A percentile compares a stretch with the other conserved stretches of the same genome.
phyloP scores from a whole-genome alignment of 2,113 vertebrate species.

The Eira barbara region DNA sequence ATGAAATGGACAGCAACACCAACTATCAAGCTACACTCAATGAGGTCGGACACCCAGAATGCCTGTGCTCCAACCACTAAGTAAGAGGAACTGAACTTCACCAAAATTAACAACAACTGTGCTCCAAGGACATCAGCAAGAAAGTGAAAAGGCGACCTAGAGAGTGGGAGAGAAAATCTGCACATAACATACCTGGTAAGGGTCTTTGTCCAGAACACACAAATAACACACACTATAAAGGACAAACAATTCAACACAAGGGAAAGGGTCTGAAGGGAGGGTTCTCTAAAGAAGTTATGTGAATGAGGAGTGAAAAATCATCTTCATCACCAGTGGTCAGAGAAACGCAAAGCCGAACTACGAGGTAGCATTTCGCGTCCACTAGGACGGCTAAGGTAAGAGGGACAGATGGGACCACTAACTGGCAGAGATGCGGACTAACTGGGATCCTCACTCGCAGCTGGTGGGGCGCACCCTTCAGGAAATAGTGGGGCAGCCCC shows the following conservation, averaged over 20 bases:
- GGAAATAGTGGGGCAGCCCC: not conserved
- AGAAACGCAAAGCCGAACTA: not conserved
- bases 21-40: not conserved
- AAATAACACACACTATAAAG: not conserved
- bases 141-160: not conserved
- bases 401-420: not conserved
- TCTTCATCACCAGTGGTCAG: not conserved
- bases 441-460: not conserved
- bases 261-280: not conserved
- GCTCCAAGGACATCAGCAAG: not conserved
- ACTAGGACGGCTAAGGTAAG: not conserved
- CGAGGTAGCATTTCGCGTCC: not conserved
- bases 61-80: not conserved
- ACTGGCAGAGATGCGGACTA: rapidly evolving
- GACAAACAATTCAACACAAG: not conserved
- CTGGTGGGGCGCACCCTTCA: not conserved
- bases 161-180: not conserved
- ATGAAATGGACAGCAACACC: not conserved
- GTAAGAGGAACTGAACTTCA: not conserved
- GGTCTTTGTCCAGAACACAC: not conserved
- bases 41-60: not conserved
- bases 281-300: not conserved
- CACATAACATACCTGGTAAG: not conserved
- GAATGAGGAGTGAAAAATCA: not conserved
- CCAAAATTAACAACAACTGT: not conserved